These are phyloP conservation scores for Philopedon plagiatum DNA, from an alignment of 2,888 invertebrate genomes.

Conservation along the genomic window DNA sequence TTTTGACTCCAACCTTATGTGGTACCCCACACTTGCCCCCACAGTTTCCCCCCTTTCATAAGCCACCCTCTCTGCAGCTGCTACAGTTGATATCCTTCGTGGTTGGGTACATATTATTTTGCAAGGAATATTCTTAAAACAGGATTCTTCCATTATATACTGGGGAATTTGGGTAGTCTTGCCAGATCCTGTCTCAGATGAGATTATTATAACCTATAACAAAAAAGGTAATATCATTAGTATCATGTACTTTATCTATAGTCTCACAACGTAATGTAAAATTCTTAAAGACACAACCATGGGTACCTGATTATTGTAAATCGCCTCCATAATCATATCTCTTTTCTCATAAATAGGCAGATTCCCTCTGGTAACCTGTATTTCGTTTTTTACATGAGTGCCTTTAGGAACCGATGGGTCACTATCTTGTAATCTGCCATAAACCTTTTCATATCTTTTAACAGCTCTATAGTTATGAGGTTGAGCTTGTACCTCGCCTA, in stretches of 20 bases:
- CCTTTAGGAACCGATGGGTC: constrained; percentile 59
- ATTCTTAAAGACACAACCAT: neutral
- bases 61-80: constrained; percentile 89
- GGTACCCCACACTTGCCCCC: constrained; percentile 76
- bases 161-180: constrained; percentile 98
- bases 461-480: constrained; percentile 28
- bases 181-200: constrained; percentile 92
- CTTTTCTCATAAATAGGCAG: constrained; percentile 80
- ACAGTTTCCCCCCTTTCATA: constrained; percentile 73
- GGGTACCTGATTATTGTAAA: constrained; percentile 74
- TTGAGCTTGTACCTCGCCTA: constrained; percentile 20
- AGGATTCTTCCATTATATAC: constrained; percentile 86
- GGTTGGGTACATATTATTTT: constrained; percentile 96
- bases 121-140: constrained; percentile 75
- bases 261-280: too few species aligned
- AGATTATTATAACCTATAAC: constrained; percentile 72
- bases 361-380: constrained; percentile 15
- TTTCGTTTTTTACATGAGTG: neutral
- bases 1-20: constrained; percentile 91
- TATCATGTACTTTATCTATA: too few species aligned
- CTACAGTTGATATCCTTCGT: constrained; percentile 89
- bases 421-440: constrained; percentile 54
- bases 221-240: too few species aligned
- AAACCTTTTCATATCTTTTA: constrained; percentile 52
- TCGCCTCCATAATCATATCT: constrained; percentile 77